These are phyloP conservation scores for Melipona quadrifasciata DNA, from an alignment of 1,140 invertebrate genomes.

Conservation along the genomic window DNA sequence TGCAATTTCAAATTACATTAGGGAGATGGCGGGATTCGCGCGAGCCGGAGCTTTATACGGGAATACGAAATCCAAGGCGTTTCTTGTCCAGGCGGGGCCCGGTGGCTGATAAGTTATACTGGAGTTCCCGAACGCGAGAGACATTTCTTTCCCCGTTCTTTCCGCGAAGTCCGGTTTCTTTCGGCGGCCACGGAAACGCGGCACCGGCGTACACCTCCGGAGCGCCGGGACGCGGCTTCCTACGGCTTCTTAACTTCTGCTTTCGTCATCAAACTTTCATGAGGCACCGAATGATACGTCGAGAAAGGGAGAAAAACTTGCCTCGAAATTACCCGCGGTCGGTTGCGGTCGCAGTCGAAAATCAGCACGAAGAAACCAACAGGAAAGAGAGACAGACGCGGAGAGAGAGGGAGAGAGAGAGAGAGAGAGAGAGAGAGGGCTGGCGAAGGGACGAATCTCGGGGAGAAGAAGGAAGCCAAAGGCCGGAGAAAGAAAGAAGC, in stretches of 20 bases:
- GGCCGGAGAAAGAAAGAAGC: conserved; percentile 45
- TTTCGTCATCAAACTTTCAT: conserved; percentile 79
- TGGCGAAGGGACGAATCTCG: too few species aligned
- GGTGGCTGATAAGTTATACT: conserved; percentile 52
- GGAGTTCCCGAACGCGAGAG: conserved; percentile 39
- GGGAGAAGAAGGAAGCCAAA: not conserved
- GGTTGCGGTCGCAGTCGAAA: conserved; percentile 55
- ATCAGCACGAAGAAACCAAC: conserved; percentile 59
- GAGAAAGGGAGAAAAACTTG: conserved; percentile 60
- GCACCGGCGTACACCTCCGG: conserved; percentile 56
- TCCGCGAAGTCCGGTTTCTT: conserved; percentile 51
- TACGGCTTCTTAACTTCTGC: conserved; percentile 65
- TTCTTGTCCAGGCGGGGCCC: conserved; percentile 30
- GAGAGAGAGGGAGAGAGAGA: not conserved
- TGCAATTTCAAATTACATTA: conserved; percentile 34
- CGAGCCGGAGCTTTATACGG: conserved; percentile 41
- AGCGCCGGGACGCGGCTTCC: conserved; percentile 37
- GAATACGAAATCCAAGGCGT: conserved; percentile 34
- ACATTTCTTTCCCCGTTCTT: conserved; percentile 18
- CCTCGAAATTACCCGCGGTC: conserved; percentile 60
- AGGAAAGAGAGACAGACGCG: conserved; percentile 25
- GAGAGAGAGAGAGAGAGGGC: too few species aligned
- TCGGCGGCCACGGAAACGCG: conserved; percentile 49
- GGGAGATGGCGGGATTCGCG: not conserved
- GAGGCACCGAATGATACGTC: conserved; percentile 69